These are phyloP conservation scores for Darevskia nairensis DNA, from an alignment of 2,797 vertebrate genomes.

Conservation along the genomic window DNA sequence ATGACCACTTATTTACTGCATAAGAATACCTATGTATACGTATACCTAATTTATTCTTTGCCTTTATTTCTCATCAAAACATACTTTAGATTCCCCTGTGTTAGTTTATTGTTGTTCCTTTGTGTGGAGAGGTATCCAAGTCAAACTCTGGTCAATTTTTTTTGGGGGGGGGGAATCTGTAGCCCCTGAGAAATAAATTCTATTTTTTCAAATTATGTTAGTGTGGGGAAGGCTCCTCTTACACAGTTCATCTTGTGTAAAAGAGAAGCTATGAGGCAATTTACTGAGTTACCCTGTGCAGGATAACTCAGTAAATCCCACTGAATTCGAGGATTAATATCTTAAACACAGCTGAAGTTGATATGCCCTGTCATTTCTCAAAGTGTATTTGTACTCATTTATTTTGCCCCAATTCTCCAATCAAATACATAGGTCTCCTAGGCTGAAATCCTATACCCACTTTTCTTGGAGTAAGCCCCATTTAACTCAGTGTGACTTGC, in stretches of 20 bases:
- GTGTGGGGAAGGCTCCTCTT: neutral
- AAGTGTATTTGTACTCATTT: neutral
- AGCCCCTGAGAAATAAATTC: neutral
- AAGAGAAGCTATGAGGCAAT: neutral
- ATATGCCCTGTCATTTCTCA: neutral
- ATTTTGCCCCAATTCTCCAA: neutral
- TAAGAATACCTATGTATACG: neutral
- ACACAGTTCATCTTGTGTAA: neutral
- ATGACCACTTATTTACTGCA: neutral
- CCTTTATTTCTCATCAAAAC: neutral
- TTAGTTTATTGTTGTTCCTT: neutral
- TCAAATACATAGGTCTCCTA: neutral
- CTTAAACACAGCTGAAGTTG: neutral
- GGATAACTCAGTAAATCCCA: neutral
- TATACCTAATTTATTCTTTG: neutral
- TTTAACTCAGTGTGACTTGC: too few relatives aligned
- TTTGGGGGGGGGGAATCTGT: neutral
- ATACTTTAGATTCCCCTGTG: neutral
- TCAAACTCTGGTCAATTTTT: neutral
- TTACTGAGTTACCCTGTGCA: neutral
- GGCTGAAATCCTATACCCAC: too few relatives aligned
- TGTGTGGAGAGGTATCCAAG: neutral
- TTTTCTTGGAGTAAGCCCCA: too few relatives aligned
- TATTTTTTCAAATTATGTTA: neutral
- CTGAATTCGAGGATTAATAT: neutral